Base-by-base conservation (phyloP, 2,888 invertebrate genomes). In the Synergus umbraculus region DNA sequence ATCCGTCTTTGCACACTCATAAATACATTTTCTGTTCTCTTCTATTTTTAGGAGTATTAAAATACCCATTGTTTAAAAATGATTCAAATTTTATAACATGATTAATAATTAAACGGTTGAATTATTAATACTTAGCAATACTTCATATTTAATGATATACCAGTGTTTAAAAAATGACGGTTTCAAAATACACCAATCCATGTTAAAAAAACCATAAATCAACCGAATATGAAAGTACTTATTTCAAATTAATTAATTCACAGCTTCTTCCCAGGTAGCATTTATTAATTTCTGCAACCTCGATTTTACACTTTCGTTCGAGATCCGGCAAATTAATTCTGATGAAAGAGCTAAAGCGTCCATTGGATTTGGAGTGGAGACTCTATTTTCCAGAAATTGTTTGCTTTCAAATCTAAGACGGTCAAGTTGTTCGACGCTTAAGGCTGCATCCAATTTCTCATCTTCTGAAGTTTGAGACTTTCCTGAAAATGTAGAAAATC, bases 351-450 rank as follows among this genome's bases (percentile, higher is more conserved):
- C 69, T 9, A 46, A 69, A 49, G 69, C 69, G 3, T 69, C 69
- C 49, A 69, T 29, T 37, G 69, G 49, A 69, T 54, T 69, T 54
- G 69, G 69, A 8, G 37, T 49, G 15, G 69, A 69, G 4, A 69
- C 49, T 49, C 69, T 13, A 29, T 69, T 46, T 29, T 69, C 69
- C 15, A 69, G 9, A 69, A 69, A 69, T 29, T 69, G 69, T 29
- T 69, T 69, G 29, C 69, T 49, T 9, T 49, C 69, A 29, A 69
- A 69, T 37, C 69, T 29, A 15, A 69, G 29, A 37, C 9, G 69
- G 46, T 69, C 69, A 13, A 69, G 29, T 37, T 46, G 69, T 49
- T 69, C 69, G 15, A 69, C 69, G 37, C 29, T 69, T 10, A 69
- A 54, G 8, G 69, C 69, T 15, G 69, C 13, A 4, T 69, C 69